Evolutionary conservation across 2,888 invertebrate species (phyloP), one percentile per base, ranked within the genome.

Genomic region (Corythucha ciliata): DNA sequence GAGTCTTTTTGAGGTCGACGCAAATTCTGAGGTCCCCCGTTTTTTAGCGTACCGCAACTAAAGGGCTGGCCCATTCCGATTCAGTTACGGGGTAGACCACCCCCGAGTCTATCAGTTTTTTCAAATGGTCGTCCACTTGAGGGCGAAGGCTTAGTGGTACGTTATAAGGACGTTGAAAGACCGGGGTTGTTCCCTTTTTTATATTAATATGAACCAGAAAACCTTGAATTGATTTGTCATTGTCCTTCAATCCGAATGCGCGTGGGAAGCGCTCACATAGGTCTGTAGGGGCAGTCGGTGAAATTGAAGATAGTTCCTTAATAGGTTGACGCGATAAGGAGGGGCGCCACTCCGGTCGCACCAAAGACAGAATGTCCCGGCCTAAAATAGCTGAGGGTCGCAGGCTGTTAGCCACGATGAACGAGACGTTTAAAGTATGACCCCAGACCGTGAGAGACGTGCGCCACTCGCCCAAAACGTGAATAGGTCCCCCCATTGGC

Each of bases 1-100:
- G 10, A 0, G 64, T 62, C 39, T 54, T 56, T 50, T 64, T 64
- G 36, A 61, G 64, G 59, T 67, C 63, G 3, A 63, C 60, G 54
- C 64, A 65, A n/a, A 66, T 58, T 47, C 65, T 25, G 7, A 64
- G 55, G 4, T 57, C 51, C n/a, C 54, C 52, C 45, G 59, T 58
- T 34, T 48, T 57, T 45, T 66, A 64, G 20, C 60, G 62, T 3
- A 65, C 63, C 34, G 63, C 53, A 1, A 65, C 63, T 5, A 65
- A 62, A 4, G 65, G 64, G 48, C 59, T 59, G 12, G 62, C 62
- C 62, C 61, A 64, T 25, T 60, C 54, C 2, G 49, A 37, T n/a
- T 36, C 14, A 16, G 40, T 49, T 4, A 49, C 42, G 6, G 14
- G 27, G 14, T 49, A 42, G 4, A 41, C 21, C n/a, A 29, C 29